These are phyloP conservation scores for Helicoverpa zea DNA, from an alignment of 1,140 invertebrate species.

Conservation along the genomic window DNA sequence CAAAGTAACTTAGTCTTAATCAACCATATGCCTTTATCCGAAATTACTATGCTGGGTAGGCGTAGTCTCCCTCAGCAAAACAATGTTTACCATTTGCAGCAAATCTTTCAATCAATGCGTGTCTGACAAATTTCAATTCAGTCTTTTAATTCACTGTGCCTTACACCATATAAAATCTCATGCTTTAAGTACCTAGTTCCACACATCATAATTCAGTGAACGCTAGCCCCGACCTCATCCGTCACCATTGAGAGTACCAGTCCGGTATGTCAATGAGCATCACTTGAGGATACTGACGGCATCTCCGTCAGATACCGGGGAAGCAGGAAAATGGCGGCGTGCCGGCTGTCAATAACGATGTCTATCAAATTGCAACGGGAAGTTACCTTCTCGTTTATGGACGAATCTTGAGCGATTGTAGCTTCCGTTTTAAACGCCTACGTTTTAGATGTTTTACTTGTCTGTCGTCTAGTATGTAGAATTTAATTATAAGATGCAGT, in stretches of 20 bases:
- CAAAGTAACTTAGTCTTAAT: too few species aligned
- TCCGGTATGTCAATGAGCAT: conserved; percentile 44
- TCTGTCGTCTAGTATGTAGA: not conserved
- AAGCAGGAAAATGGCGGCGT: conserved; percentile 29
- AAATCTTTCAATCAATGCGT: not conserved
- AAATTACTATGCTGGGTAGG: too few species aligned
- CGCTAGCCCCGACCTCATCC: conserved; percentile 44
- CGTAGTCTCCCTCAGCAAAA: too few species aligned
- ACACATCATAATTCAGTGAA: conserved; percentile 26
- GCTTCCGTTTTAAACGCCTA: not conserved
- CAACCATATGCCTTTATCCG: not conserved
- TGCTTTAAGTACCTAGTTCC: not conserved
- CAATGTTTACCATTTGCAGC: too few species aligned
- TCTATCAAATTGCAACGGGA: conserved; percentile 39
- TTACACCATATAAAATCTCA: not conserved
- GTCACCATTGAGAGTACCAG: conserved; percentile 46
- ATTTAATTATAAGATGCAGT: not conserved
- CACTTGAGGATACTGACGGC: conserved; percentile 45
- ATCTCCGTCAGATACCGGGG: conserved; percentile 32
- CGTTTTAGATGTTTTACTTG: not conserved
- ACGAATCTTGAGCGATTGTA: conserved; percentile 19
- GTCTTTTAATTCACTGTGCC: not conserved
- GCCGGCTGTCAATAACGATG: conserved; percentile 31
- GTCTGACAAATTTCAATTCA: not conserved
- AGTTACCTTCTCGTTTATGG: conserved; percentile 18